Evolutionary conservation across 2,888 invertebrate species (phyloP), one percentile per base, ranked within the genome.

Genomic region (Thyatira batis): DNA sequence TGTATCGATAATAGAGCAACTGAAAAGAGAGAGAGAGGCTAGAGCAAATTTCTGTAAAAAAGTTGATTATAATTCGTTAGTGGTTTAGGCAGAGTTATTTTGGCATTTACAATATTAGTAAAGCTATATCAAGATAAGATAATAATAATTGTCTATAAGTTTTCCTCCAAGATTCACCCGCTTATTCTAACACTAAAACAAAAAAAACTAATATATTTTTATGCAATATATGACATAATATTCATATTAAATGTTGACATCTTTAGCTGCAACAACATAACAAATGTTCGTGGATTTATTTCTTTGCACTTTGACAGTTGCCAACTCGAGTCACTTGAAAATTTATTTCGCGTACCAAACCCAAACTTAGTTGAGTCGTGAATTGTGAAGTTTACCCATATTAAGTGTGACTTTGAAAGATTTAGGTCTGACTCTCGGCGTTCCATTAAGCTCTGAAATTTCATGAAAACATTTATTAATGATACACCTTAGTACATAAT

Each of bases 391-490:
- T 70, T 71, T 61, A 50, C 53, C 49, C 58, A 50, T 45, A 60
- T 52, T 54, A 49, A 71, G 58, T 59, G 60, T 57, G 69, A 71
- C 72, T 62, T 69, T 71, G 67, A 71, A 63, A 63, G 61, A 71
- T 69, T 70, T 67, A 62, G 59, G 50, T 59, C 25, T 56, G 59
- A 60, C 48, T 48, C 10, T 27, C 27, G 20, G 48, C 48, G 27
- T 27, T 46, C 17, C 17, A 25, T 45, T 45, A 45, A 21, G 45
- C 45, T 20, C 20, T 45, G 45, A 45, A 45, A 45, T 45, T 27
- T 48, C 25, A 13, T 48, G 27, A 48, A 48, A 13, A 48, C 45
- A 13, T 25, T 46, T 46, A 48, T 48, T 27, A 48, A 27, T 48
- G 13, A 27, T 17, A 20, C 20, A 27, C 27, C 6, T 13, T 23